A percentile compares a stretch with the other conserved stretches of the same genome.
phyloP scores from a whole-genome alignment of 2,113 vertebrate species.

The Anarhynchus alexandrinus region DNA sequence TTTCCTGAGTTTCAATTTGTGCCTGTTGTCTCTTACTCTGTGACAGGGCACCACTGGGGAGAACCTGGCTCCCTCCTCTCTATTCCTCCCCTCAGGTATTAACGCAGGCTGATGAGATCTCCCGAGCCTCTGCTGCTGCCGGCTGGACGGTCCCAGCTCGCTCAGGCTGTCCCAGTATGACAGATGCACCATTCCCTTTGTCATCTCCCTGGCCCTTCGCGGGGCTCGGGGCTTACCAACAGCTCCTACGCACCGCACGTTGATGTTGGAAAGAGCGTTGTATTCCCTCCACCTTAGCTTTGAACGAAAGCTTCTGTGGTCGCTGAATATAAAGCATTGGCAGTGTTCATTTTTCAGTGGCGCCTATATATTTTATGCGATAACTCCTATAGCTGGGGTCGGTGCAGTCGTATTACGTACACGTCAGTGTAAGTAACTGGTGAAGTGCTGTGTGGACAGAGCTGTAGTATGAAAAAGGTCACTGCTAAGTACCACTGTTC shows the following conservation, averaged over 20 bases:
- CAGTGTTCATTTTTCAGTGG: not conserved
- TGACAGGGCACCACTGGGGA: not conserved
- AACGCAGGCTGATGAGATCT: no score
- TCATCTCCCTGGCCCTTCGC: not conserved
- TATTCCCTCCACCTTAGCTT: not conserved
- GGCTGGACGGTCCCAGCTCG: not conserved
- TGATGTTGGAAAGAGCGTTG: accelerated
- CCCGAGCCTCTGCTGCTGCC: not conserved
- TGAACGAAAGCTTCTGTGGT: not conserved
- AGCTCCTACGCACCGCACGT: accelerated
- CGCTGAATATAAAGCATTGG: not conserved
- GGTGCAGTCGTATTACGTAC: not conserved
- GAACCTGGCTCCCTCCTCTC: not conserved
- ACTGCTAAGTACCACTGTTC: not conserved
- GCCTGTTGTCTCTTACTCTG: not conserved
- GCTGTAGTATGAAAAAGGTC: not conserved
- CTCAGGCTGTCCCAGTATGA: no score
- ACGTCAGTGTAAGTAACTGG: no score
- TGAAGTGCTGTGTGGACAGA: not conserved
- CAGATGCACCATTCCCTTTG: not conserved
- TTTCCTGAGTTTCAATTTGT: not conserved
- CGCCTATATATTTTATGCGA: not conserved
- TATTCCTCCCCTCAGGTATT: not conserved
- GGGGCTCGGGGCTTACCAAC: not conserved
- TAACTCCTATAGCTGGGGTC: not conserved